A percentile compares a stretch with the other conserved stretches of the same genome.
Conservation (phyloP, 1,140 invertebrate species). For the Drosophila lowei region DNA sequence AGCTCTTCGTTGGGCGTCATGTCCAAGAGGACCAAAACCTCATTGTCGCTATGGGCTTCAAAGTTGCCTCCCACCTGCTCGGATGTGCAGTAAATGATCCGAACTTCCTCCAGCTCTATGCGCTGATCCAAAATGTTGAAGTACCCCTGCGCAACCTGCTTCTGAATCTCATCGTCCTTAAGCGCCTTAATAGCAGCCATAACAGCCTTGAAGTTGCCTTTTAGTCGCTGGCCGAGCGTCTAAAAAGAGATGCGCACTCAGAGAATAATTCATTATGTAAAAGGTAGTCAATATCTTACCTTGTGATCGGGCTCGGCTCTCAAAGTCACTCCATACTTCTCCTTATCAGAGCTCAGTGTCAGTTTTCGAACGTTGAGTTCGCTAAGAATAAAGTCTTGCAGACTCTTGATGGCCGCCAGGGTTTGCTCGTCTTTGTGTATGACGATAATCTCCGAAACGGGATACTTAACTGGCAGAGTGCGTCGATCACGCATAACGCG, state of each 20-base stretch:
- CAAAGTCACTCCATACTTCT: slow-evolving; percentile 96
- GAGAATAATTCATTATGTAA: not conserved
- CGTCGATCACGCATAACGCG: slow-evolving; percentile 96
- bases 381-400: slow-evolving; percentile 95
- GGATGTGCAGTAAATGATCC: slow-evolving; percentile 91
- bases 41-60: slow-evolving; percentile 95
- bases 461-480: slow-evolving; percentile 98
- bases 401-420: slow-evolving; percentile 91
- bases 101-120: slow-evolving; percentile 91
- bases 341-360: slow-evolving; percentile 95
- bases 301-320: slow-evolving; percentile 96
- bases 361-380: slow-evolving; percentile 97
- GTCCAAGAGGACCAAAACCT: slow-evolving; percentile 91
- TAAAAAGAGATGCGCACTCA: slow-evolving; percentile 7
- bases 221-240: slow-evolving; percentile 92
- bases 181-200: slow-evolving; percentile 92
- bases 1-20: slow-evolving; percentile 93
- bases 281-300: slow-evolving; percentile 19
- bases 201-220: slow-evolving; percentile 95
- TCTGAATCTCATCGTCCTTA: slow-evolving; percentile 91
- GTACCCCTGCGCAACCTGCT: slow-evolving; percentile 89
- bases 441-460: slow-evolving; percentile 96
- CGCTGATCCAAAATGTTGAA: slow-evolving; percentile 90
- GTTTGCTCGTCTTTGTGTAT: slow-evolving; percentile 93
- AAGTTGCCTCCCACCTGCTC: slow-evolving; percentile 86